A percentile compares a stretch with the other conserved stretches of the same genome.
These are phyloP conservation scores for Miichthys miiuy DNA, from an alignment of 2,797 vertebrate genomes.

Conservation along the genomic window DNA sequence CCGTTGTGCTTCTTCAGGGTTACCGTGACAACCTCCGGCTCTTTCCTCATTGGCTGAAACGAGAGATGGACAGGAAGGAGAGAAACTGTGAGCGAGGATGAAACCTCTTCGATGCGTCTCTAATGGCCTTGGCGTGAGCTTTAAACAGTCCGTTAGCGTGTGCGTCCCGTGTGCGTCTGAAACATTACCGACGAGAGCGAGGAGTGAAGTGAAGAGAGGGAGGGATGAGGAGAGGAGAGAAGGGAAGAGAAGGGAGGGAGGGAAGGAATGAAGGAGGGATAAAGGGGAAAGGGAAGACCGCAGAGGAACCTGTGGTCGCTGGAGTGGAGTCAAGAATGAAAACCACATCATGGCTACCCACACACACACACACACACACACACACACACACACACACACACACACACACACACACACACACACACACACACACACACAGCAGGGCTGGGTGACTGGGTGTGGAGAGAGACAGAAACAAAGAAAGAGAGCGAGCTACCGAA, in stretches of 20 bases:
- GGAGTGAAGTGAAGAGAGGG: constrained; percentile 41
- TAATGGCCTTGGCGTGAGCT: not conserved
- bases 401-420: constrained; percentile 35
- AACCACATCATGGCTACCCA: constrained; percentile 81
- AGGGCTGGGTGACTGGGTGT: constrained; percentile 63
- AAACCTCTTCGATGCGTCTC: constrained; percentile 13
- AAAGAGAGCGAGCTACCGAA: constrained; percentile 21
- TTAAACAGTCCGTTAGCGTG: not conserved
- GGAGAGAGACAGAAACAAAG: constrained; percentile 40
- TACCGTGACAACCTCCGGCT: constrained; percentile 97
- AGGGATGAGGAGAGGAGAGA: constrained; percentile 53
- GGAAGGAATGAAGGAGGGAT: constrained; percentile 62
- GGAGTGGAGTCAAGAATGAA: constrained; percentile 86
- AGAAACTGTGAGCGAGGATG: constrained; percentile 54
- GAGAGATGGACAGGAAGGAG: constrained; percentile 63
- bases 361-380: constrained; percentile 53
- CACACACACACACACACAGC: constrained; percentile 39
- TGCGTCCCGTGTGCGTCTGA: constrained; percentile 29
- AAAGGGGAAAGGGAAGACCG: constrained; percentile 61
- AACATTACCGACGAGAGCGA: constrained; percentile 24
- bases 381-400: constrained; percentile 43
- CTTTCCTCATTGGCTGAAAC: constrained; percentile 93
- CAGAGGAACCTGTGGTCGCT: constrained; percentile 84
- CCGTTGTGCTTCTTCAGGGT: constrained; percentile 99
- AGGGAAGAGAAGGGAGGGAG: constrained; percentile 61